Conservation (phyloP, 2,113 vertebrate genomes). For the Megalops atlanticus region DNA sequence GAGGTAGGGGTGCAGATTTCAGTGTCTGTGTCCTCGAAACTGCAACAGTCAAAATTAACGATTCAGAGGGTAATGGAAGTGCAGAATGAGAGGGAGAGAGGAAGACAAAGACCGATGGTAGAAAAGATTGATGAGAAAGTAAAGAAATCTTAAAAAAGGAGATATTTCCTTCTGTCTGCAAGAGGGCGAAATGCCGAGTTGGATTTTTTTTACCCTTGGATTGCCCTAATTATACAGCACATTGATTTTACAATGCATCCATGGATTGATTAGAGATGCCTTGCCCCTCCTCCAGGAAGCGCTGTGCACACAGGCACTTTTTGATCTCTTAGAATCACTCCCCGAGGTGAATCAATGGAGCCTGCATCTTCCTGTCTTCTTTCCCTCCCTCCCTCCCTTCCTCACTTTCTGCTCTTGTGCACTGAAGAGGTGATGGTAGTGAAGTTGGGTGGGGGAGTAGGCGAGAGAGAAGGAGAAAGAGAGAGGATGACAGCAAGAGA, state of each 20-base stretch:
- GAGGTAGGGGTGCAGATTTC: neutral
- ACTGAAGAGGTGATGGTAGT: neutral
- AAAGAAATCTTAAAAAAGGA: slow-evolving; percentile 19
- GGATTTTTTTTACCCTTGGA: slow-evolving; percentile 85
- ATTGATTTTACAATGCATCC: slow-evolving; percentile 94
- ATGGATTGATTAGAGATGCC: slow-evolving; percentile 85
- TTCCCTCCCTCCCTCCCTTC: slow-evolving; percentile 23
- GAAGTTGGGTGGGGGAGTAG: slow-evolving; percentile 1
- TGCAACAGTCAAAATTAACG: slow-evolving; percentile 17
- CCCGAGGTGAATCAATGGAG: slow-evolving; percentile 65
- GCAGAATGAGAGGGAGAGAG: neutral
- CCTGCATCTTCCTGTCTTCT: slow-evolving; percentile 54
- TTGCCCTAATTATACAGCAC: slow-evolving; percentile 92
- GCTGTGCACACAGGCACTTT: slow-evolving; percentile 65
- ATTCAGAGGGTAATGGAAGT: neutral
- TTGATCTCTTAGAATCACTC: slow-evolving; percentile 66
- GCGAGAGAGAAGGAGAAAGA: slow-evolving; percentile 25
- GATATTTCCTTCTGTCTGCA: slow-evolving; percentile 54
- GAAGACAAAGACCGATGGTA: neutral
- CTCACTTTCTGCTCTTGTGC: slow-evolving; percentile 12
- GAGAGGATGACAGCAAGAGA: slow-evolving; percentile 21
- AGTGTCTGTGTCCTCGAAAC: slow-evolving; percentile 18
- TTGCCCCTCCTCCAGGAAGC: slow-evolving; percentile 78
- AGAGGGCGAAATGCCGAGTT: slow-evolving; percentile 63
- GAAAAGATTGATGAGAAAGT: slow-evolving; percentile 26